Evolutionary conservation across 2,113 vertebrate genomes (phyloP).

Genomic region (Condylura cristata): DNA sequence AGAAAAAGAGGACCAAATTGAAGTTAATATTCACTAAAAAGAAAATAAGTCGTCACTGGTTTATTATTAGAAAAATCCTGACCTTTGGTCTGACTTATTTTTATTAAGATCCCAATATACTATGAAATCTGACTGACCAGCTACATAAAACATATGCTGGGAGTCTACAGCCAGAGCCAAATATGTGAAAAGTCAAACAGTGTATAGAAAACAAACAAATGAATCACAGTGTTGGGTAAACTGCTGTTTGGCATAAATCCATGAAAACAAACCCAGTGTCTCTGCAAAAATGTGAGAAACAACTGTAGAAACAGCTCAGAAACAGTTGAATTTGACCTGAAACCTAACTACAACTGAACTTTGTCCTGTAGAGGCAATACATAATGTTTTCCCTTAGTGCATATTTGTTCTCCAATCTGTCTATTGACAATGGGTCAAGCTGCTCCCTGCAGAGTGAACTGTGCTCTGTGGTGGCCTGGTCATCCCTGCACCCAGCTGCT

Average conservation of each 20-base stretch:
- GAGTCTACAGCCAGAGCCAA: conserved; percentile 56
- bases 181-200: conserved; percentile 66
- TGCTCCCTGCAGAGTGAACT: neutral
- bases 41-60: conserved; percentile 42
- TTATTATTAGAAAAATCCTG: conserved; percentile 70
- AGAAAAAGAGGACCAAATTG: conserved; percentile 53
- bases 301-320: conserved; percentile 41
- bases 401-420: neutral
- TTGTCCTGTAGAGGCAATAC: neutral
- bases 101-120: conserved; percentile 55
- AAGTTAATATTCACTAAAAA: conserved; percentile 59
- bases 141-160: conserved; percentile 31
- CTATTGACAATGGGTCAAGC: neutral
- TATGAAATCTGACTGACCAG: conserved; percentile 34
- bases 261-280: conserved; percentile 44
- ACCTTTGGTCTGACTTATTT: conserved; percentile 31
- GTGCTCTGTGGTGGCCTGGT: neutral
- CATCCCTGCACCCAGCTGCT: neutral
- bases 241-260: conserved; percentile 61
- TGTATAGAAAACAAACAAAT: conserved; percentile 72
- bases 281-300: conserved; percentile 51
- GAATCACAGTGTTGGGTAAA: conserved; percentile 70
- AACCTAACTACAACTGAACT: conserved; percentile 45
- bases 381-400: neutral
- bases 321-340: conserved; percentile 46